These are phyloP conservation scores for Hedya salicella DNA, from an alignment of 2,888 invertebrate species.

Conservation along the genomic window DNA sequence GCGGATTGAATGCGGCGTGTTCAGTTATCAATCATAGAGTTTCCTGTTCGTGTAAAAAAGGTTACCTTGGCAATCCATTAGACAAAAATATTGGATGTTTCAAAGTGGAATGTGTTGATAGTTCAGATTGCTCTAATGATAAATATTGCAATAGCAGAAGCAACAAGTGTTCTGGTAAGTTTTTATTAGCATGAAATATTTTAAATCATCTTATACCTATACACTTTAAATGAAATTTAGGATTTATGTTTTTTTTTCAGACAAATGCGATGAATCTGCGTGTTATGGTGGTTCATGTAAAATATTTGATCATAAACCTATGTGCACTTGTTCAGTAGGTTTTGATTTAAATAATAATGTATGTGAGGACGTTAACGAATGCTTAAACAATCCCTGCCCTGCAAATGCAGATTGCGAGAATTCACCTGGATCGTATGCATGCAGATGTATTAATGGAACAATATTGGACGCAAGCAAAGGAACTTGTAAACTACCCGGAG, in stretches of 20 bases:
- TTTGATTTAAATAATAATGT: slow-evolving; percentile 87
- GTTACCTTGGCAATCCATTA: slow-evolving; percentile 92
- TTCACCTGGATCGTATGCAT: slow-evolving; percentile 90
- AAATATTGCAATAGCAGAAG: slow-evolving; percentile 90
- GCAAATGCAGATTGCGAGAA: slow-evolving; percentile 91
- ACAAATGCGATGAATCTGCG: slow-evolving; percentile 91
- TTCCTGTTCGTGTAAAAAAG: slow-evolving; percentile 91
- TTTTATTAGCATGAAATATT: slow-evolving; percentile 13
- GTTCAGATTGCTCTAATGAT: slow-evolving; percentile 90
- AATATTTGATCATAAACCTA: slow-evolving; percentile 88
- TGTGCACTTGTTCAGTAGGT: slow-evolving; percentile 91
- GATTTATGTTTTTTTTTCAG: slow-evolving; percentile 69
- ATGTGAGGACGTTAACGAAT: slow-evolving; percentile 94
- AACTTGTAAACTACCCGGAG: slow-evolving; percentile 93
- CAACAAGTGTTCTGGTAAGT: slow-evolving; percentile 92
- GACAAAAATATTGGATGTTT: slow-evolving; percentile 92
- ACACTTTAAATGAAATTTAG: background rate
- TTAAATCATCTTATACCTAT: background rate
- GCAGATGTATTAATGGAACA: slow-evolving; percentile 91
- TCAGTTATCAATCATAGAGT: slow-evolving; percentile 89
- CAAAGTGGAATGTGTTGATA: slow-evolving; percentile 93
- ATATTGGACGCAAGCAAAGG: slow-evolving; percentile 90
- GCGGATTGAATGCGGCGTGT: slow-evolving; percentile 92
- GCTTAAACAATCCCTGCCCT: slow-evolving; percentile 91
- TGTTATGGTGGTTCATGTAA: slow-evolving; percentile 93